Base-by-base conservation (phyloP, 2,113 vertebrate genomes). In the Pao palembangensis region DNA sequence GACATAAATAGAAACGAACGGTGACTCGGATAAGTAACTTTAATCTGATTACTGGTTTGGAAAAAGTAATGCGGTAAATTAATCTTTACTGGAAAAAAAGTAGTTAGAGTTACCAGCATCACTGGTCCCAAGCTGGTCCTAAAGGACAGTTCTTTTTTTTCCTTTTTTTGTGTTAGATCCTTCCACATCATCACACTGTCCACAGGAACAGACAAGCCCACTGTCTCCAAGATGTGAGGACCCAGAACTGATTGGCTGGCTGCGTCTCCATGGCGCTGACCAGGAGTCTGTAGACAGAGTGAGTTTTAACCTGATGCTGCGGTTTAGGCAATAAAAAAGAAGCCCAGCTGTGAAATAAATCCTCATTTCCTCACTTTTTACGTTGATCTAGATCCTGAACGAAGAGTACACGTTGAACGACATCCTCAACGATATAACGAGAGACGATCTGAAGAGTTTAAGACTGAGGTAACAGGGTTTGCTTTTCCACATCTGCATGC, bases 401-500 rank as follows among this genome's bases (percentile, higher is more conserved):
- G 97, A 99, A 88, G 92, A 95, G 49, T 99, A 96, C 57, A 94
- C 93, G 21, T 74, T 99, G 76, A 90, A 86, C 5, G 92, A 99
- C 81, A 79, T 99, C 77, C 94, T 98, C 69, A 89, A 91, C 80
- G 93, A 89, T 34, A 91, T 98, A 79, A 96, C 94, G 8, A 91
- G 97, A 73, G 97, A 99, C 8, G 97, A 99, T 73, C 88, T 99
- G 83, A 99, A 98, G 87, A 92, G 88, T 87, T 86, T 99, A 84
- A 92, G 92, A 81, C 87, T 99, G 85, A 96, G 96, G 97, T 98
- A 92, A 19, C 15, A 23, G 58, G 1, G 4, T 0, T 20, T 64
- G 11, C 2, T 61, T 43, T 5, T 68, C 8, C 18, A 20, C 44
- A 16, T n/a, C 6, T n/a, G n/a, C 44, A 5, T 47, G 44, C 17